Evolutionary conservation across 2,113 vertebrate genomes (phyloP), one percentile per base, ranked within the genome.

Genomic region (Asarcornis scutulata): DNA sequence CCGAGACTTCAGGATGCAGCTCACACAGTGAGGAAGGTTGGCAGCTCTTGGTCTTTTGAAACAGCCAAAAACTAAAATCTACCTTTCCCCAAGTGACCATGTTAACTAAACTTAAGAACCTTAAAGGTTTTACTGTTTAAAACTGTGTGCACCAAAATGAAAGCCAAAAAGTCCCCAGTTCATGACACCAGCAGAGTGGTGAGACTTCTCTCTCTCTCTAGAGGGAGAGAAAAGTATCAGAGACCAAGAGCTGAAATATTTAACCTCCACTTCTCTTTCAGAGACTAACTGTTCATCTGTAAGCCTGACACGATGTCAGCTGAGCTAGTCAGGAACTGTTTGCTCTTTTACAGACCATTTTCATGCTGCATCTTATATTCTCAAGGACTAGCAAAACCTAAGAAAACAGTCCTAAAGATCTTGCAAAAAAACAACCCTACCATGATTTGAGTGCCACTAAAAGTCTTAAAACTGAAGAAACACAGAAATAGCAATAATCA

Each of bases 141-240:
- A 84, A 46, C 42, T 38, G 36, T 0, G 2, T 5, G 21, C 26
- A 14, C 11, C 31, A 22, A n/a, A 6, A 2, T 4, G 32, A 32
- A 1, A 29, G 44, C 42, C 59, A n/a, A 20, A 71, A 74, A 58
- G 56, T 10, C 59, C 50, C 73, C 15, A 14, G 21, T 7, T 71
- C 60, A 59, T 63, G 40, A 60, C 52, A 56, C 32, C 46, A 59
- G 14, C 20, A 22, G 10, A 48, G 46, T 48, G 20, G 20, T 48
- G 46, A 48, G 46, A 48, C 46, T 48, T 48, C 46, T 22, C 46
- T 21, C 46, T 44, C 44, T 48, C 6, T 13, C 32, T 22, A 34
- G 16, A 50, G 26, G 38, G 48, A 7, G 81, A 59, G 32, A 58
- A 56, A 77, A 13, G 6, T 40, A 13, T 13, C 17, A 34, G 31